Evolutionary conservation across 2,113 vertebrate species (phyloP), one percentile per base, ranked within the genome.

Genomic region (Thamnophis sirtalis): DNA sequence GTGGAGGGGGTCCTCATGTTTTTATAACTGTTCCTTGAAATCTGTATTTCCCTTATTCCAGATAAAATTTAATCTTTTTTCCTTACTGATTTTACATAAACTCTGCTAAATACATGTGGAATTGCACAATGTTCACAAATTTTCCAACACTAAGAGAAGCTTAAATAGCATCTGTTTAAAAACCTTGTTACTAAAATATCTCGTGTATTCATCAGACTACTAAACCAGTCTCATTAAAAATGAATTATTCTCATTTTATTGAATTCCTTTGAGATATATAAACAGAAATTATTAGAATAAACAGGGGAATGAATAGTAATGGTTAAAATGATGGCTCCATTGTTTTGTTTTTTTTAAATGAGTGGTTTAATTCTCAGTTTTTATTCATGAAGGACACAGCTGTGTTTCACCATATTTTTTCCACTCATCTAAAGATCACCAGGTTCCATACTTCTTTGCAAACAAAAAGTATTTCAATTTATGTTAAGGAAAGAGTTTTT

Each of bases 51-150:
- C 43, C 48, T 73, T 73, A 15, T 33, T 73, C 91, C 88, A 94
- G 94, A 96, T 93, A 94, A 95, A 91, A 93, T 92, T 96, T 15
- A 53, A 96, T 97, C 97, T 93, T 98, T 96, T 98, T 97, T 96
- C 94, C 50, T 88, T 95, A 92, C 28, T 86, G 24, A 28, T 53
- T 84, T 90, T 90, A 48, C 50, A 51, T 17, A 50, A 19, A 33
- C 38, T 68, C 13, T 53, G 26, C n/a, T 9, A 60, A 33, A 89
- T n/a, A 92, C 11, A 73, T n/a, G 4, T 88, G n/a, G 21, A 10
- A 55, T 48, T 50, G 22, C 10, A 63, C 2, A 49, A 28, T 49
- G 49, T 87, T 84, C 24, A 85, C 33, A 90, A 38, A 48, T 28
- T 58, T 91, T 58, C 13, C 53, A n/a, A 85, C 9, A 56, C 51